Evolutionary conservation across 2,113 vertebrate species (phyloP), one percentile per base, ranked within the genome.

Genomic region (Erythrolamprus reginae): DNA sequence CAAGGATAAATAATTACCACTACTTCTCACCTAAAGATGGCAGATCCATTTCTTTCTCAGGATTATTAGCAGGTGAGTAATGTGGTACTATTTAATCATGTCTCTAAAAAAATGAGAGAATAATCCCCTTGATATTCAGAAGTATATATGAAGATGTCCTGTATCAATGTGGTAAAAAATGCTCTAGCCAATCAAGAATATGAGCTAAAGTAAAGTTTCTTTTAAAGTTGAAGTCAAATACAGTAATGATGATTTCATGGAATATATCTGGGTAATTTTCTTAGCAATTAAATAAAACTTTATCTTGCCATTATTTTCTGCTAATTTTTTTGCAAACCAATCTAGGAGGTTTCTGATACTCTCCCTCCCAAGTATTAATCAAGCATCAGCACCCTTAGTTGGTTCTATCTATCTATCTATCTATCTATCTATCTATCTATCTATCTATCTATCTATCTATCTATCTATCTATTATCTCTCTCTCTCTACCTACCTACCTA

Each of bases 41-140:
- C 42, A 28, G 84, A 85, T 97, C 96, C 61, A 95, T 95, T 8
- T 94, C 94, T 23, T 96, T 95, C 94, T 96, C 93, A 0, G 95
- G 95, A 93, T 93, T 95, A 88, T 91, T 97, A 89, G 84, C 95
- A 96, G 97, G 97, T 97, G 91, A 95, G 4, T 86, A 38, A 88
- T 0, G 0, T 26, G 55, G 3, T 38, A 4, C 2, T 28, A 13
- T 42, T 89, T 86, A 0, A 2, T 47, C 15, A 55, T 47, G 10
- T n/a, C 10, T 38, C 28, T 26, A 8, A 38, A 47, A 86, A 70
- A 52, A 42, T 33, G 5, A 28, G 33, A 77, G 1, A 47, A 33
- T 6, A 17, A 82, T 47, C 33, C 45, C n/a, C 24, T 90, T 48
- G 28, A 51, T 42, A 61, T 26, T 38, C 6, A 77, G 33, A 77